Evolutionary conservation across 2,797 vertebrate species (phyloP).

Genomic region (Sebastes taczanowskii): DNA sequence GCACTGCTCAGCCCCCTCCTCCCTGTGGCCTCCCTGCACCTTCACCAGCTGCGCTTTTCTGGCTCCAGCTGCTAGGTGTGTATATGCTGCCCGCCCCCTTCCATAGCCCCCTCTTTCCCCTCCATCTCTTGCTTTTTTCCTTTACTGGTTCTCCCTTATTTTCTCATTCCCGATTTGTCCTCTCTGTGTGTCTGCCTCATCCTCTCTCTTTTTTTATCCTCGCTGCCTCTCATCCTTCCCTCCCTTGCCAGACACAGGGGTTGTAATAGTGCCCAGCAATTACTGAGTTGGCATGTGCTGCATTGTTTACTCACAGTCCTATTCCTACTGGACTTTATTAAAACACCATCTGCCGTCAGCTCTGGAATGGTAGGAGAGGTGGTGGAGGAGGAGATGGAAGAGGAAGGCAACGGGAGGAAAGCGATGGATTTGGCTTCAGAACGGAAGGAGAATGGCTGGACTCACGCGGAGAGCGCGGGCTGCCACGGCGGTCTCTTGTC

Average conservation of each 20-base stretch:
- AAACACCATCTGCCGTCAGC: conserved; percentile 99
- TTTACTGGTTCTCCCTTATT: conserved; percentile 56
- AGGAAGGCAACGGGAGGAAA: conserved; percentile 66
- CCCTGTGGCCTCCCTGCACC: conserved; percentile 84
- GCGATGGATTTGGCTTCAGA: conserved; percentile 69
- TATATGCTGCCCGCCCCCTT: conserved; percentile 51
- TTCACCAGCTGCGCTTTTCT: conserved; percentile 93
- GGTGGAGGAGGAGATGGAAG: conserved; percentile 72
- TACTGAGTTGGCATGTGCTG: conserved; percentile 97
- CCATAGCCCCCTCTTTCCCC: conserved; percentile 26
- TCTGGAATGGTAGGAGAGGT: conserved; percentile 86
- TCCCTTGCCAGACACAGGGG: conserved; percentile 93
- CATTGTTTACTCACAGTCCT: conserved; percentile 99
- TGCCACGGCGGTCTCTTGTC: conserved; percentile 69
- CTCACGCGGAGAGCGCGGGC: conserved; percentile 68
- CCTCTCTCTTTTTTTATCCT: conserved; percentile 77
- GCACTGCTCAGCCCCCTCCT: conserved; percentile 70
- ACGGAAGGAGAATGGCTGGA: conserved; percentile 66
- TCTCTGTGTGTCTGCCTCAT: conserved; percentile 56
- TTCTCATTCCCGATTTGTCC: conserved; percentile 63
- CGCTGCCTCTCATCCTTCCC: conserved; percentile 74
- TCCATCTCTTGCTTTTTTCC: conserved; percentile 48
- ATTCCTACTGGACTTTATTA: conserved; percentile 99
- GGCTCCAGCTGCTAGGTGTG: conserved; percentile 88
- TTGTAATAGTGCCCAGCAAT: conserved; percentile 99